Conservation (phyloP, 30 jellyfish, hydroid and myxozoan species). For the Morbakka virulenta region DNA sequence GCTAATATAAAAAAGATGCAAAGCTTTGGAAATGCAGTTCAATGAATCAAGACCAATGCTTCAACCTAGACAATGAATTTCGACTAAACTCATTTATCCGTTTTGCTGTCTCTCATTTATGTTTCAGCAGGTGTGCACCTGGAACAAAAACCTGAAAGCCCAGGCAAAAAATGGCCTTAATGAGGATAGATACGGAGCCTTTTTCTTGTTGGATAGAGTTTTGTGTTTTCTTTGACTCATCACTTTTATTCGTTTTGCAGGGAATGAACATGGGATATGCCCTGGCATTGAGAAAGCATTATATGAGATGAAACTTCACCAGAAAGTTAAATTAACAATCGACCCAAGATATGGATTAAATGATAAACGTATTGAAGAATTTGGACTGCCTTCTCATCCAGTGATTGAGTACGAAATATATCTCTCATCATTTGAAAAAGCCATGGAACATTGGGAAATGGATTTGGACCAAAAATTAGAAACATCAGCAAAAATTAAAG, state of each 20-base stretch:
- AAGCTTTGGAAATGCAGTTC: too few relatives aligned
- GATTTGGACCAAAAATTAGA: slow-evolving; percentile 69
- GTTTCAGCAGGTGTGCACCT: too few relatives aligned
- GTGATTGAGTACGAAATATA: slow-evolving; percentile 74
- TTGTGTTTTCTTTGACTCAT: too few relatives aligned
- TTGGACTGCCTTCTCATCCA: slow-evolving; percentile 81
- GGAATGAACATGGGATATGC: slow-evolving; percentile 57
- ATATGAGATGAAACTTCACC: slow-evolving; percentile 77
- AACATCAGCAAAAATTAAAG: slow-evolving; percentile 58
- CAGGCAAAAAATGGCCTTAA: too few relatives aligned
- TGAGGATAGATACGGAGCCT: too few relatives aligned
- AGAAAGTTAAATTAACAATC: slow-evolving; percentile 51
- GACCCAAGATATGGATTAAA: slow-evolving; percentile 67
- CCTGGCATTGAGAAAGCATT: slow-evolving; percentile 82
- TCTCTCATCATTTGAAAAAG: slow-evolving; percentile 69
- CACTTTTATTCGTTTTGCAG: slow-evolving; percentile 8
- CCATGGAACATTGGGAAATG: slow-evolving; percentile 82
- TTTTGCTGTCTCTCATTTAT: too few relatives aligned
- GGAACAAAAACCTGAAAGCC: too few relatives aligned
- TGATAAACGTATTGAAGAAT: slow-evolving; percentile 58
- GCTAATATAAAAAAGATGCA: too few relatives aligned
- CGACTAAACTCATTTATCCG: too few relatives aligned
- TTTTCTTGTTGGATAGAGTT: too few relatives aligned
- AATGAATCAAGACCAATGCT: too few relatives aligned
- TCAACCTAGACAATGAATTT: too few relatives aligned